Conservation (phyloP, 53 echinoderm and acorn worm genomes). For the Zoroaster sp. region DNA sequence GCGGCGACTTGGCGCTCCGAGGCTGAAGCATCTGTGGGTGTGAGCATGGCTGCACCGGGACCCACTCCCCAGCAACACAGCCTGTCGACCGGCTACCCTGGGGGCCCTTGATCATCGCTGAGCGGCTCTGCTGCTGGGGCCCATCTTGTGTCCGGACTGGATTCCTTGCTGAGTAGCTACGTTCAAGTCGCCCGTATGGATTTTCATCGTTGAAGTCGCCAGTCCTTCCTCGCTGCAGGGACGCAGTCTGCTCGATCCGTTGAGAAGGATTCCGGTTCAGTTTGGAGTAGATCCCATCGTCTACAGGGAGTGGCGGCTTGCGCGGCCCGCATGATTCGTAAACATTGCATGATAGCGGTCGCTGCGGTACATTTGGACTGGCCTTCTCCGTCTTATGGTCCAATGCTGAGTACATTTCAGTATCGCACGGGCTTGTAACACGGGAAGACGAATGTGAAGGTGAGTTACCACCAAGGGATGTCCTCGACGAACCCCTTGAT, state of each 20-base stretch:
- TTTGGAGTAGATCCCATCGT: conserved; percentile 35
- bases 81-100: neutral
- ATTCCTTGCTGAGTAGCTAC: conserved; percentile 39
- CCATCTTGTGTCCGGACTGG: neutral
- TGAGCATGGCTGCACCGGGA: neutral
- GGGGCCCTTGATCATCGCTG: conserved; percentile 23
- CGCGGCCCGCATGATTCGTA: conserved; percentile 39
- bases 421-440: neutral
- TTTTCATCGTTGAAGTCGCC: neutral
- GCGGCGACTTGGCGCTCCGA: neutral
- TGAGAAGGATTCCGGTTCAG: conserved; percentile 21
- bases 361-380: conserved; percentile 1
- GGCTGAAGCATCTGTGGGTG: neutral
- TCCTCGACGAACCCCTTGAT: neutral
- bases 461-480: neutral
- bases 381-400: neutral
- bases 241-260: neutral
- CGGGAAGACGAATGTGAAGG: neutral
- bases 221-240: neutral
- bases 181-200: conserved; percentile 16
- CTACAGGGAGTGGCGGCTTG: neutral
- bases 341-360: conserved; percentile 25
- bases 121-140: conserved; percentile 6
- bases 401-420: conserved; percentile 4
- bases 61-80: conserved; percentile 35